phyloP scores from a whole-genome alignment of 2,888 invertebrate genomes.

The Eugnorisma glareosa region DNA sequence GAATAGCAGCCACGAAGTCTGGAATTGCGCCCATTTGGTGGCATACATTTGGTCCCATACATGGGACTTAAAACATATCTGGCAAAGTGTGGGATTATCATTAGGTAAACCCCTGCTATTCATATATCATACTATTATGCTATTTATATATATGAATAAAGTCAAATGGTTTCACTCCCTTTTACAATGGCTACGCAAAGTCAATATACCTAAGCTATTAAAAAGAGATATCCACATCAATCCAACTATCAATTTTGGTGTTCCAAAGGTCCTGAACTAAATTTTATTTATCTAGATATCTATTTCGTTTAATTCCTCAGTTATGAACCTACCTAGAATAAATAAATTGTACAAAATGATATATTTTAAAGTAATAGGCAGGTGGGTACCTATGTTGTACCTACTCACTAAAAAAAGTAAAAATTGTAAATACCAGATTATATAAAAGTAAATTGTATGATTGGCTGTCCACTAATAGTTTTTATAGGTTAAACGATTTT shows the following conservation, averaged over 20 bases:
- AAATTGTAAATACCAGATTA: no score
- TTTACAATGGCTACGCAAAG: conserved; percentile 4
- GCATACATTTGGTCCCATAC: no score
- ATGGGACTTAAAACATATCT: no score
- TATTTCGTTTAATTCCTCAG: neutral
- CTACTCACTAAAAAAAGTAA: no score
- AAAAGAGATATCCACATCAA: neutral
- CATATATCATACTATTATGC: no score
- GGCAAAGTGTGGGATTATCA: no score
- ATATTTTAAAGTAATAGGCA: neutral
- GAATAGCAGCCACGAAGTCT: no score
- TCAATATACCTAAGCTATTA: conserved; percentile 14
- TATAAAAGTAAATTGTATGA: no score
- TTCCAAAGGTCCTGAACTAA: neutral
- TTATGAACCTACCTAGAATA: neutral
- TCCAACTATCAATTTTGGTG: neutral
- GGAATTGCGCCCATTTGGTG: no score
- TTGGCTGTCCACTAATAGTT: no score
- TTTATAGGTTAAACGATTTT: no score
- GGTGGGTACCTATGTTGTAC: neutral
- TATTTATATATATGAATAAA: neutral
- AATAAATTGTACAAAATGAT: neutral
- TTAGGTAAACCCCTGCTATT: no score
- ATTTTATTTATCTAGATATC: neutral
- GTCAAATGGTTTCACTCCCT: neutral